Conservation (phyloP, 1,140 invertebrate species). For the Saxidomus purpurata region DNA sequence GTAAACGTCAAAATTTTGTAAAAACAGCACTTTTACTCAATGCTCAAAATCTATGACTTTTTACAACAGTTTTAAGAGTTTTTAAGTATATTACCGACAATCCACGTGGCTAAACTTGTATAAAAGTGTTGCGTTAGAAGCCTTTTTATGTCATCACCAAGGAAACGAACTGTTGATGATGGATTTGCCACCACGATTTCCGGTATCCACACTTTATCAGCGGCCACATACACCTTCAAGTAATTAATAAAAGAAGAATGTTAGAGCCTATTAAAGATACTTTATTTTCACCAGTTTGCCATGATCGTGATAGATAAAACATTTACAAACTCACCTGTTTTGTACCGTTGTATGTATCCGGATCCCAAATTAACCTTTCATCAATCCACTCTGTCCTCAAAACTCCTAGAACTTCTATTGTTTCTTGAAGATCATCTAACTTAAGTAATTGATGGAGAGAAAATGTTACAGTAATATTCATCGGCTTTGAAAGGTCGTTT, state of each 20-base stretch:
- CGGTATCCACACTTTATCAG: slow-evolving; percentile 12
- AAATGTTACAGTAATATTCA: background rate
- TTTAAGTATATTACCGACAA: background rate
- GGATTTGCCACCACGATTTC: background rate
- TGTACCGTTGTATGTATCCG: background rate
- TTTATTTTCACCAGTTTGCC: too few species aligned
- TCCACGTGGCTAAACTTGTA: background rate
- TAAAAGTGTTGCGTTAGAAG: background rate
- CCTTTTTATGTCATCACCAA: background rate
- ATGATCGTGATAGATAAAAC: too few species aligned
- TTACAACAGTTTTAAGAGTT: too few species aligned
- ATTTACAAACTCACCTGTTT: background rate
- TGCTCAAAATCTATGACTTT: too few species aligned
- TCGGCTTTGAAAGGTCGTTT: background rate
- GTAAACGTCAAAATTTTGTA: too few species aligned
- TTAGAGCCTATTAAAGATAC: background rate
- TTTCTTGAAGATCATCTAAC: background rate
- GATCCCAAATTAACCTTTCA: slow-evolving; percentile 6
- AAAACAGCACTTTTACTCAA: too few species aligned
- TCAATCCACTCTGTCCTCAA: background rate
- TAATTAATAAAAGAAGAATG: too few species aligned
- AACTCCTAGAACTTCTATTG: background rate
- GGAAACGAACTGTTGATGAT: background rate
- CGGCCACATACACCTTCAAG: background rate
- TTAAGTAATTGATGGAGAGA: background rate